These are phyloP conservation scores for Caretta caretta DNA, from an alignment of 2,113 vertebrate species.

Conservation along the genomic window DNA sequence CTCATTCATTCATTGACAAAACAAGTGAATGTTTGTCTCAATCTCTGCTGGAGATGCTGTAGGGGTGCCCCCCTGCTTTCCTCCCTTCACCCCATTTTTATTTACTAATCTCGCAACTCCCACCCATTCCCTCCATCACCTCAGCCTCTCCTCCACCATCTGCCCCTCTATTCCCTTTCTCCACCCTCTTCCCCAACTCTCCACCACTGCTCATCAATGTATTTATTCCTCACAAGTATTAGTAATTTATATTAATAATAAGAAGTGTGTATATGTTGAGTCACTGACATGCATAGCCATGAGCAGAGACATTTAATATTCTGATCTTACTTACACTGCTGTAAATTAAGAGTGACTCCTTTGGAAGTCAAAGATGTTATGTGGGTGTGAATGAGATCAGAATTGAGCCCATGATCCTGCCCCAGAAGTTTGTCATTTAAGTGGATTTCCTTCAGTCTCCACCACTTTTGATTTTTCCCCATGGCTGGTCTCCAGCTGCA, in stretches of 20 bases:
- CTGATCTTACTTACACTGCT: background rate
- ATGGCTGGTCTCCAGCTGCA: background rate
- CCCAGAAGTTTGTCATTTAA: background rate
- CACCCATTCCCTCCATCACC: background rate
- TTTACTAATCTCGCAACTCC: background rate
- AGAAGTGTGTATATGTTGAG: background rate
- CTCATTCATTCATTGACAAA: background rate
- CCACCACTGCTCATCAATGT: background rate
- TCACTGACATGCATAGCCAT: background rate
- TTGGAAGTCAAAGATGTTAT: background rate
- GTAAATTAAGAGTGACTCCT: background rate
- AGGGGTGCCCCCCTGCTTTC: accelerated
- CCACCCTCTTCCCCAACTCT: background rate
- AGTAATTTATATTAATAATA: background rate
- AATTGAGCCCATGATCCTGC: background rate
- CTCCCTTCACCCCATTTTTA: background rate
- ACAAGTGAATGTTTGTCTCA: accelerated
- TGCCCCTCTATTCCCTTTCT: background rate
- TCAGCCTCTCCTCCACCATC: background rate
- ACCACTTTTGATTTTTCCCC: background rate
- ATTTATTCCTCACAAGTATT: background rate
- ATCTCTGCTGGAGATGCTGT: background rate
- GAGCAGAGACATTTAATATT: background rate
- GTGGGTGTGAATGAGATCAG: background rate
- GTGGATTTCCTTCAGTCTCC: background rate